Evolutionary conservation across 2,797 vertebrate genomes (phyloP).

Genomic region (Centroberyx gerrardi): DNA sequence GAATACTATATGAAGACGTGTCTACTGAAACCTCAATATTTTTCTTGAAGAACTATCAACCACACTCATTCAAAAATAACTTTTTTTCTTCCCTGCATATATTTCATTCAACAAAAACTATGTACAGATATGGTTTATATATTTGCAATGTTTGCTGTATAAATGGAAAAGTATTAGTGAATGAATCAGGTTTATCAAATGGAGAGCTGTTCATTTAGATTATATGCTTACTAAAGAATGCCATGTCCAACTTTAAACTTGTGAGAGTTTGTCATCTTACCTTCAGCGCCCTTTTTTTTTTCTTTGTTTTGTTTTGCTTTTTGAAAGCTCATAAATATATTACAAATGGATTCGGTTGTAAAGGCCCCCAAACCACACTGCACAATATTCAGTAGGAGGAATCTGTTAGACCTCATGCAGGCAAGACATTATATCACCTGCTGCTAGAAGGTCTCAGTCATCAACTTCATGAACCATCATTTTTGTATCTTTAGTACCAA

Average conservation of each 20-base stretch:
- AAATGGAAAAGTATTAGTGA: slow-evolving; percentile 86
- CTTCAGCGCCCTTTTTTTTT: slow-evolving; percentile 67
- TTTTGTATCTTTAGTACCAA: slow-evolving; percentile 80
- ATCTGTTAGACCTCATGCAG: slow-evolving; percentile 48
- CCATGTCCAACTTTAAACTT: slow-evolving; percentile 78
- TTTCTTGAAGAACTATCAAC: slow-evolving; percentile 83
- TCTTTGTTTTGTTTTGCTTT: slow-evolving; percentile 34
- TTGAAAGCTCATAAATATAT: slow-evolving; percentile 59
- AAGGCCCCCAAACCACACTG: slow-evolving; percentile 63
- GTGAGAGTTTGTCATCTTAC: slow-evolving; percentile 74
- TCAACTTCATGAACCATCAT: slow-evolving; percentile 61
- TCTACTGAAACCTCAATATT: slow-evolving; percentile 84
- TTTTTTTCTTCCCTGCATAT: slow-evolving; percentile 83
- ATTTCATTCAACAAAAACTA: slow-evolving; percentile 84
- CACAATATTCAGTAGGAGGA: slow-evolving; percentile 74
- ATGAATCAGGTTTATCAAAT: slow-evolving; percentile 90
- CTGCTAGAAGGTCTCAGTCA: slow-evolving; percentile 57
- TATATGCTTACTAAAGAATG: slow-evolving; percentile 79
- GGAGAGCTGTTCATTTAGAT: slow-evolving; percentile 82
- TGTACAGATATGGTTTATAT: slow-evolving; percentile 99
- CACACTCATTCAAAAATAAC: slow-evolving; percentile 74
- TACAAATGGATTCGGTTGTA: slow-evolving; percentile 54
- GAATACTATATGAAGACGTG: slow-evolving; percentile 84
- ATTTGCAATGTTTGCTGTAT: slow-evolving; percentile 97
- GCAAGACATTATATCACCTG: slow-evolving; percentile 45